phyloP scores from a whole-genome alignment of 2,113 vertebrate genomes.

The Bagarius yarrelli region DNA sequence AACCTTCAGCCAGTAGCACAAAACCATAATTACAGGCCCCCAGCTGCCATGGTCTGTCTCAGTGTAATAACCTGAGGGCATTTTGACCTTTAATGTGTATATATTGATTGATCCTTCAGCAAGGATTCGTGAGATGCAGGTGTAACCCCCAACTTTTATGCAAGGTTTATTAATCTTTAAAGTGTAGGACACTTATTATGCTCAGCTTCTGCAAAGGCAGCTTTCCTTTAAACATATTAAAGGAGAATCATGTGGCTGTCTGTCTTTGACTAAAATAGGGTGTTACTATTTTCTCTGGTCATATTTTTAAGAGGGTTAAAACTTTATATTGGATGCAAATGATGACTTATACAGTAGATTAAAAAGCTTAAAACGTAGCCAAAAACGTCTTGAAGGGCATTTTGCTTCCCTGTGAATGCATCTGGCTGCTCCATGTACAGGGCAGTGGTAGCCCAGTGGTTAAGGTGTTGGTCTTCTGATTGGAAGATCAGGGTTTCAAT shows the following conservation, averaged over 20 bases:
- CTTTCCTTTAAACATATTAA: constrained; percentile 7
- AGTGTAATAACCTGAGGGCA: neutral
- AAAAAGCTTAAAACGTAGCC: neutral
- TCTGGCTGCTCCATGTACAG: constrained; percentile 20
- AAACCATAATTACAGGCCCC: neutral
- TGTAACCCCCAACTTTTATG: constrained; percentile 4
- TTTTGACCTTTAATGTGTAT: constrained; percentile 21
- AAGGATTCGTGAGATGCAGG: neutral
- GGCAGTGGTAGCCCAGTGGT: too few species aligned
- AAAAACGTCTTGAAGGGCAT: neutral
- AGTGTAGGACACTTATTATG: constrained; percentile 8
- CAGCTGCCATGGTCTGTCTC: constrained; percentile 6
- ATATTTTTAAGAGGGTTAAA: neutral
- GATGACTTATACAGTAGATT: neutral
- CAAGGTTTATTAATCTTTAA: constrained; percentile 34
- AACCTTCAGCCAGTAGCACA: neutral
- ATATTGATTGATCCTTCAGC: constrained; percentile 24
- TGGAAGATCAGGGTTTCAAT: too few species aligned
- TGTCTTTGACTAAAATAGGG: neutral
- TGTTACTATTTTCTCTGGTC: neutral
- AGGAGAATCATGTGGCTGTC: neutral
- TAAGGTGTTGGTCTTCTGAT: too few species aligned
- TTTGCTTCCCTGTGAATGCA: constrained; percentile 3
- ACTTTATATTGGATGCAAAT: neutral
- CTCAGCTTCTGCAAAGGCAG: neutral